A percentile compares a stretch with the other conserved stretches of the same genome.
phyloP scores from a whole-genome alignment of 1,140 invertebrate species.

The Neodiprion virginianus region DNA sequence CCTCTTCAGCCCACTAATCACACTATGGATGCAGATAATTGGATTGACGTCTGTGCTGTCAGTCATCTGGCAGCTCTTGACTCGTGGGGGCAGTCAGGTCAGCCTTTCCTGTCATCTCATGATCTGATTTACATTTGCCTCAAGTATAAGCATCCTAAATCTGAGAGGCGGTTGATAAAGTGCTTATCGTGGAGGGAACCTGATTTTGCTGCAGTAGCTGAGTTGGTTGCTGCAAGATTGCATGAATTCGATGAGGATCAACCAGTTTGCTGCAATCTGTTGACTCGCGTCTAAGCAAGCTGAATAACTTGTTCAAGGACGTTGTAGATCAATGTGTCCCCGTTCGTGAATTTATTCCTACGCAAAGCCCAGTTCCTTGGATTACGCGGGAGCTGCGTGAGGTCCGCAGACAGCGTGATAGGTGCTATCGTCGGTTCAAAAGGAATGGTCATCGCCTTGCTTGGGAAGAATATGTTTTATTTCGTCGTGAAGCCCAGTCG shows the following conservation, averaged over 20 bases:
- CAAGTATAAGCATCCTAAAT: not conserved
- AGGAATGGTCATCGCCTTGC: too few species aligned
- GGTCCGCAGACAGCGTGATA: too few species aligned
- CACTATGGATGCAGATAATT: not conserved
- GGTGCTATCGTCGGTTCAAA: too few species aligned
- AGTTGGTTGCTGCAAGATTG: too few species aligned
- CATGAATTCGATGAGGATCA: too few species aligned
- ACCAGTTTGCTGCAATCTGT: too few species aligned
- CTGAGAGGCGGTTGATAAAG: not conserved
- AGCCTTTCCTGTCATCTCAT: not conserved
- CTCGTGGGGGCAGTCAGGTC: too few species aligned
- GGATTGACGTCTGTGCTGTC: too few species aligned
- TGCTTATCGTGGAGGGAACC: too few species aligned
- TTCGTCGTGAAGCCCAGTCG: not conserved
- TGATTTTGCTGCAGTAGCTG: too few species aligned
- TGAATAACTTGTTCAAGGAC: not conserved
- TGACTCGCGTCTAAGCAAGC: not conserved
- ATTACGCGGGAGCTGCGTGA: not conserved
- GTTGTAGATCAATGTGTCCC: not conserved
- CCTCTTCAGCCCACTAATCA: not conserved
- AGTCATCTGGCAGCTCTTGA: too few species aligned
- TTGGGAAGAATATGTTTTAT: too few species aligned
- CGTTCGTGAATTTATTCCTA: not conserved
- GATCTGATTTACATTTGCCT: not conserved
- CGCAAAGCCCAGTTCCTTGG: not conserved